Percentiles rank a stretch among this genome's conserved stretches.
phyloP scores from a whole-genome alignment of 2,797 vertebrate genomes.

The Onychomys torridus region DNA sequence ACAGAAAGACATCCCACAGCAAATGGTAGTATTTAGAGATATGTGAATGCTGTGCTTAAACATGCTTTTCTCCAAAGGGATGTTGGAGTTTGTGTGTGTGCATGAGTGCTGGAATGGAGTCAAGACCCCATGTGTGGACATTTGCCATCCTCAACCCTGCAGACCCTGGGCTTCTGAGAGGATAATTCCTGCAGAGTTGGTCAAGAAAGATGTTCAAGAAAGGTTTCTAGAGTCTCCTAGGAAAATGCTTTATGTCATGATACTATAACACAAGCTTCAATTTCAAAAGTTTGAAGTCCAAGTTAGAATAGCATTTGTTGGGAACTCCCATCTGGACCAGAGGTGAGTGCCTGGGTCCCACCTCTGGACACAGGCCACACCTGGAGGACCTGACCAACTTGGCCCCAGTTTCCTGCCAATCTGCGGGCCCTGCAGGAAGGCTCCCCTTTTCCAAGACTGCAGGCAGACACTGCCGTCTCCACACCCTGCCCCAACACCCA shows the following conservation, averaged over 20 bases:
- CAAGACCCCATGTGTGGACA: not conserved
- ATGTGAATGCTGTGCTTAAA: not conserved
- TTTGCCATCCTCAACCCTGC: not conserved
- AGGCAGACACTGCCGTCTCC: too few species aligned
- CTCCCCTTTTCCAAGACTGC: too few species aligned
- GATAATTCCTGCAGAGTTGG: not conserved
- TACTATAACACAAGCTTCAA: not conserved
- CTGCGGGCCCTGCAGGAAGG: too few species aligned
- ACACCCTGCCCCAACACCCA: too few species aligned
- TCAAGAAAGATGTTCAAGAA: not conserved
- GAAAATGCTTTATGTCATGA: not conserved
- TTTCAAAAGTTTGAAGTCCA: not conserved
- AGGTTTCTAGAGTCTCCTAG: not conserved
- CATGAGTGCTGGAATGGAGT: not conserved
- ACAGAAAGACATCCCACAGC: too few species aligned
- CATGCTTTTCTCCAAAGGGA: conserved; percentile 1
- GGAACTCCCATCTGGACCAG: too few species aligned
- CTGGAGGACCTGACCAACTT: too few species aligned
- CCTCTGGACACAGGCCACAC: too few species aligned
- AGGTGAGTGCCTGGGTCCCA: too few species aligned
- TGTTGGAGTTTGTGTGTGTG: not conserved
- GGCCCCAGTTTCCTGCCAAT: too few species aligned
- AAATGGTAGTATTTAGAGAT: not conserved
- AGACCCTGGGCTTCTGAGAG: not conserved
- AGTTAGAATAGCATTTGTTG: not conserved